Evolutionary conservation across 2,113 vertebrate species (phyloP).

Genomic region (Cyphomyrus discorhynchus): DNA sequence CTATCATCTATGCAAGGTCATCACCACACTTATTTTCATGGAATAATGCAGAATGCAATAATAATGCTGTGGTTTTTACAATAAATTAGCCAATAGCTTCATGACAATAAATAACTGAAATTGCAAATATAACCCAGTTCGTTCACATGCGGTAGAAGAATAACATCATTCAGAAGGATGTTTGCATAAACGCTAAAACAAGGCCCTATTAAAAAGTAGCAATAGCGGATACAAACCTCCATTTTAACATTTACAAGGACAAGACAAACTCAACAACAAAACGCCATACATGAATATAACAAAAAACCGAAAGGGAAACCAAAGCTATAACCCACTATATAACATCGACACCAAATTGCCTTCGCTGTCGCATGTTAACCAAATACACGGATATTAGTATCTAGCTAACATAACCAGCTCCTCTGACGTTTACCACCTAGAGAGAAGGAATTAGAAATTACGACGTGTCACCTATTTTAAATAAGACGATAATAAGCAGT

Average conservation of each 20-base stretch:
- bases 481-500: background rate
- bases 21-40: background rate
- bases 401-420: background rate
- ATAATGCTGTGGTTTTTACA: background rate
- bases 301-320: background rate
- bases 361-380: background rate
- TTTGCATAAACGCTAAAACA: background rate
- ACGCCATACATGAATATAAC: background rate
- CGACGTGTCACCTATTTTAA: background rate
- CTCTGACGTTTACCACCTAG: background rate
- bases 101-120: background rate
- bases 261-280: background rate
- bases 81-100: background rate
- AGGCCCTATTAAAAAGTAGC: background rate
- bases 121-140: background rate
- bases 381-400: background rate
- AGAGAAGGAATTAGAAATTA: background rate
- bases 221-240: background rate
- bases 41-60: background rate
- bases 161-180: background rate
- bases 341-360: background rate
- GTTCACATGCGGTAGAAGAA: background rate
- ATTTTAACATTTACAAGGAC: background rate
- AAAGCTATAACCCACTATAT: background rate
- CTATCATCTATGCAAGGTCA: background rate